phyloP scores from a whole-genome alignment of 2,797 vertebrate genomes.

The Adrianichthys oophorus region DNA sequence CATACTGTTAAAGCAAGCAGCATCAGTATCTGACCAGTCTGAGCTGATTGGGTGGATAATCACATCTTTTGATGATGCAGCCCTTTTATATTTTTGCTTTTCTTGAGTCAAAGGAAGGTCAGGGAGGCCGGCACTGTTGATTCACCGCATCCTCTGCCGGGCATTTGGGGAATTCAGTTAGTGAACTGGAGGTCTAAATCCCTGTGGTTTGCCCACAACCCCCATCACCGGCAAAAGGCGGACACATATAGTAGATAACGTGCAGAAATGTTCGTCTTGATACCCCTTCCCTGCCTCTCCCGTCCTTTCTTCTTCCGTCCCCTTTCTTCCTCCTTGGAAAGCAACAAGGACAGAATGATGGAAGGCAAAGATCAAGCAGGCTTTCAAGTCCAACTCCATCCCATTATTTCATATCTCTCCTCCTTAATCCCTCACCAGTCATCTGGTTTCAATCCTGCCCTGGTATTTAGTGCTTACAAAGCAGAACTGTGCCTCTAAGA shows the following conservation, averaged over 20 bases:
- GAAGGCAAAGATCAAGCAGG: slow-evolving; percentile 68
- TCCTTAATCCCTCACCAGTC: slow-evolving; percentile 65
- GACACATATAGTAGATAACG: background rate
- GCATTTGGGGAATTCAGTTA: slow-evolving; percentile 13
- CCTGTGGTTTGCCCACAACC: slow-evolving; percentile 24
- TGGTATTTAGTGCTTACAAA: slow-evolving; percentile 72
- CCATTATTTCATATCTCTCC: slow-evolving; percentile 72
- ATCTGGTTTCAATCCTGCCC: slow-evolving; percentile 65
- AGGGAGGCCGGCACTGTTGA: slow-evolving; percentile 57
- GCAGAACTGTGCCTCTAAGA: slow-evolving; percentile 63
- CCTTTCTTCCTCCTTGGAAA: slow-evolving; percentile 54
- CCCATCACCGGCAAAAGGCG: slow-evolving; percentile 16
- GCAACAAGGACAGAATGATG: slow-evolving; percentile 60
- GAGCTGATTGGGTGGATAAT: slow-evolving; percentile 73
- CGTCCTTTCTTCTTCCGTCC: slow-evolving; percentile 34
- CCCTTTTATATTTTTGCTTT: slow-evolving; percentile 41
- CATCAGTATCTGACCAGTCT: slow-evolving; percentile 43
- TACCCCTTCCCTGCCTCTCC: slow-evolving; percentile 43
- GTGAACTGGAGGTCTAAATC: slow-evolving; percentile 27
- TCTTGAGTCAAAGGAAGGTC: slow-evolving; percentile 50
- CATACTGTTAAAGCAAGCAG: slow-evolving; percentile 23
- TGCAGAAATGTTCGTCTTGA: slow-evolving; percentile 38
- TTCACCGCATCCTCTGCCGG: slow-evolving; percentile 42
- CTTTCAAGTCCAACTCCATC: slow-evolving; percentile 68
- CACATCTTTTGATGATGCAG: slow-evolving; percentile 61